Percentiles rank a stretch among this genome's conserved stretches.
Conservation (phyloP, 2,888 invertebrate genomes). For the Teinopalpus imperialis region DNA sequence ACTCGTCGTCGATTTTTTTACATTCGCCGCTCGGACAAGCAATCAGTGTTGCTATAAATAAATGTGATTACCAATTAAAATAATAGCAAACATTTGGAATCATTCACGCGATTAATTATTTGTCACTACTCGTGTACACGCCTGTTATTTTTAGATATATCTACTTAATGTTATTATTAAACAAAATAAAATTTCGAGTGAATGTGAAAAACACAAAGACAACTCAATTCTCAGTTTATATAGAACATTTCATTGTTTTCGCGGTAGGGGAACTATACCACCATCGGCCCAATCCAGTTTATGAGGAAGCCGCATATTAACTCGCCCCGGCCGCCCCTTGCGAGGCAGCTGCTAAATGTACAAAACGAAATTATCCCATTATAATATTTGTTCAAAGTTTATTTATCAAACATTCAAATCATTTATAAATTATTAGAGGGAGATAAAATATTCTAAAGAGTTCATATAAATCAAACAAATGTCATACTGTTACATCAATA, state of each 20-base stretch:
- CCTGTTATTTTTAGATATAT: no score
- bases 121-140: neutral
- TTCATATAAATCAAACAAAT: slow-evolving; percentile 73
- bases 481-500: slow-evolving; percentile 78
- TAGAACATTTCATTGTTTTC: slow-evolving; percentile 24
- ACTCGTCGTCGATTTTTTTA: slow-evolving; percentile 23
- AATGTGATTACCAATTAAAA: slow-evolving; percentile 14
- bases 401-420: slow-evolving; percentile 1
- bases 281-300: slow-evolving; percentile 43
- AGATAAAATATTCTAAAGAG: no score
- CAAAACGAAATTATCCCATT: slow-evolving; percentile 34
- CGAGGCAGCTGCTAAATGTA: slow-evolving; percentile 52
- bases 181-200: no score
- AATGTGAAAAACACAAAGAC: no score
- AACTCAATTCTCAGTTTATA: no score
- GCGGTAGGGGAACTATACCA: slow-evolving; percentile 26
- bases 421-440: no score
- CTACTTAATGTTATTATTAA: no score
- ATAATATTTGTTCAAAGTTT: no score
- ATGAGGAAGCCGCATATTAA: slow-evolving; percentile 77
- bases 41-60: slow-evolving; percentile 18
- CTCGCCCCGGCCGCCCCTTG: slow-evolving; percentile 52
- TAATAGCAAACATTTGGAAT: neutral
- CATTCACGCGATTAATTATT: slow-evolving; percentile 8
- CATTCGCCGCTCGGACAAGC: slow-evolving; percentile 14